Evolutionary conservation across 2,113 vertebrate species (phyloP), one percentile per base, ranked within the genome.

Genomic region (Mixornis gularis): DNA sequence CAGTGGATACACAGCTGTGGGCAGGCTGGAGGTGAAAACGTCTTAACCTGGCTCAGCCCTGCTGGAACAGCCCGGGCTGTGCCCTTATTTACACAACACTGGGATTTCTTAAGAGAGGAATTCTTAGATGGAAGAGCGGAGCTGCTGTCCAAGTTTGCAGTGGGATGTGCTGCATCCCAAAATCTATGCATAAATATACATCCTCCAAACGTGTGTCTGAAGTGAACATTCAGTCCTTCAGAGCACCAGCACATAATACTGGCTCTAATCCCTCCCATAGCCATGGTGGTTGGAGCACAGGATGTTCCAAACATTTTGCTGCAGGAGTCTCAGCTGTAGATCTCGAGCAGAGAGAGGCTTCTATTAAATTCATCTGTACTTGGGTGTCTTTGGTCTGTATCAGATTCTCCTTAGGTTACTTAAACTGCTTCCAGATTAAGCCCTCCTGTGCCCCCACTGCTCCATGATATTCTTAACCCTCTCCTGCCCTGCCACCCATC

Each of bases 301-400:
- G 63, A 36, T 96, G 96, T 97, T 96, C 96, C 93, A 81, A 92
- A 63, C 92, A 95, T 92, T 95, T 78, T 95, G 95, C 93, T 96
- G 95, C 92, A 78, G 92, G 84, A 95, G 53, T 30, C 86, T 95
- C 92, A 82, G 95, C 92, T 96, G 93, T 96, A 96, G 94, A 92
- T 84, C 91, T 82, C 1, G 69, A 93, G 87, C 62, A 69, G 89
- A 94, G 80, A 68, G 86, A 92, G 64, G 74, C 89, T 91, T 96
- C 94, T 96, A 89, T 93, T 95, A 91, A 94, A 93, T 48, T 93
- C 95, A 95, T 96, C 95, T 96, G 92, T 91, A 92, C 64, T 89
- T 89, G 79, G 91, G 91, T 91, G 89, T 92, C 74, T 94, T 96
- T 91, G 85, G 79, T 91, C 85, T 94, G 89, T 93, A 95, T 92